Evolutionary conservation across 1,140 invertebrate species (phyloP).

Genomic region (Magallana gigas): DNA sequence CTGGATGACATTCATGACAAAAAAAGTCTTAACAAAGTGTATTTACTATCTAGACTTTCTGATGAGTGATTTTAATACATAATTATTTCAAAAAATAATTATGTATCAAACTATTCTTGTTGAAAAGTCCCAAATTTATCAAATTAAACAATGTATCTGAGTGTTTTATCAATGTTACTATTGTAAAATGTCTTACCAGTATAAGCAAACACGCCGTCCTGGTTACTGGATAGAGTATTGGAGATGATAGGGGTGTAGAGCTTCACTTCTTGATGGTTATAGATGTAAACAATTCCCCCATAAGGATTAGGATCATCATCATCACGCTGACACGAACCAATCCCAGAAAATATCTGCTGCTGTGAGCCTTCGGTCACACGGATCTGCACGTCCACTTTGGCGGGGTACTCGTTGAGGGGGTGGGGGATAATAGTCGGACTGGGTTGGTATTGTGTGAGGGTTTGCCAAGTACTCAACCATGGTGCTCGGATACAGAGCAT

Average conservation of each 20-base stretch:
- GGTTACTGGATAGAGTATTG: background rate
- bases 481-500: background rate
- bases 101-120: too few species aligned
- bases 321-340: conserved; percentile 45
- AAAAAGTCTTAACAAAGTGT: too few species aligned
- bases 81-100: too few species aligned
- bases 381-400: conserved; percentile 45
- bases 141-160: too few species aligned
- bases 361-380: background rate
- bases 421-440: conserved; percentile 29
- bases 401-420: conserved; percentile 39
- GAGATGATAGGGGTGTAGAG: conserved; percentile 16
- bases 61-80: too few species aligned
- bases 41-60: too few species aligned
- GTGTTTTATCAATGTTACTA: too few species aligned
- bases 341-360: conserved; percentile 43
- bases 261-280: conserved; percentile 34
- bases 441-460: background rate
- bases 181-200: background rate
- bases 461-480: background rate
- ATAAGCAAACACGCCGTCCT: background rate
- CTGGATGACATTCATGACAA: too few species aligned
- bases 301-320: conserved; percentile 6
- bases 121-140: too few species aligned
- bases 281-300: conserved; percentile 49